Conservation (phyloP, 2,113 vertebrate genomes). For the Leucosticte australis region DNA sequence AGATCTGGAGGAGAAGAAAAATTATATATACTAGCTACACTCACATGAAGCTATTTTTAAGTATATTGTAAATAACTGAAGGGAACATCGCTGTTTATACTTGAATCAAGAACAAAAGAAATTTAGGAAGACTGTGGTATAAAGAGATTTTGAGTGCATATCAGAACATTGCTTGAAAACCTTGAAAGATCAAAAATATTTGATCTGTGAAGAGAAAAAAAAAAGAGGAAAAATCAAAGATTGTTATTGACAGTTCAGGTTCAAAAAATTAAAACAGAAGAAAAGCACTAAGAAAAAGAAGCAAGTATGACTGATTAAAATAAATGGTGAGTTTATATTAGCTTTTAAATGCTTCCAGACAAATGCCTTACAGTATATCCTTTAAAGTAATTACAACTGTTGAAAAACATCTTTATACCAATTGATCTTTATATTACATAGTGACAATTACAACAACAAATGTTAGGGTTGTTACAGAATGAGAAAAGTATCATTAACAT, state of each 20-base stretch:
- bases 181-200: background rate
- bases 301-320: background rate
- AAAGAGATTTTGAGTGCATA: background rate
- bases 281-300: background rate
- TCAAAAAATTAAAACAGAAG: background rate
- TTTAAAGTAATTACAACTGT: background rate
- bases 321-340: background rate
- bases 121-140: background rate
- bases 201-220: background rate
- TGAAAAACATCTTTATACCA: background rate
- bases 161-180: background rate
- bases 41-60: background rate
- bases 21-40: background rate
- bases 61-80: background rate
- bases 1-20: background rate
- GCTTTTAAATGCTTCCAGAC: constrained; percentile 33
- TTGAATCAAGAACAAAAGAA: background rate
- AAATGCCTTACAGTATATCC: background rate
- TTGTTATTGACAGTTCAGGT: background rate
- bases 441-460: background rate
- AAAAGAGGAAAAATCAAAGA: background rate
- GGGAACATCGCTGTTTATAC: background rate
- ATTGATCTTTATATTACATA: background rate
- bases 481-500: background rate
- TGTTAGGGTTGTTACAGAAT: background rate